These are phyloP conservation scores for Boulengeromyrus knoepffleri DNA, from an alignment of 2,113 vertebrate species.

Conservation along the genomic window DNA sequence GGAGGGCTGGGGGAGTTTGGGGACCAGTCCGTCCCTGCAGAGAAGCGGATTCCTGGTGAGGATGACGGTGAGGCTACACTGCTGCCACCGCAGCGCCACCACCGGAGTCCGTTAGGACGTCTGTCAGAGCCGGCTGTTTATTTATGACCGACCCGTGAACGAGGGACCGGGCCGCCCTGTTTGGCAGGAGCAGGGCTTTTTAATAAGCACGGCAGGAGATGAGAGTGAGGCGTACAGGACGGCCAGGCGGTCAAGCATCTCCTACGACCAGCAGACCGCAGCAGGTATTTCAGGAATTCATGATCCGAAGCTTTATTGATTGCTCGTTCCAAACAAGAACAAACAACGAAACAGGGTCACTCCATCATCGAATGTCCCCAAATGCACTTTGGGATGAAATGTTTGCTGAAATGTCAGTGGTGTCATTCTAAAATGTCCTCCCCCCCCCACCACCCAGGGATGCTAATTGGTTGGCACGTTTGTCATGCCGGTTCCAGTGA, in stretches of 20 bases:
- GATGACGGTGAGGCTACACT: neutral
- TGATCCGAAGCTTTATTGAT: slow-evolving; percentile 2
- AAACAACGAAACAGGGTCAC: neutral
- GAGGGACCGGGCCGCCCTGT: neutral
- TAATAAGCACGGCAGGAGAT: neutral
- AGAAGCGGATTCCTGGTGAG: neutral
- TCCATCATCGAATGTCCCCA: neutral
- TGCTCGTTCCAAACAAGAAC: neutral
- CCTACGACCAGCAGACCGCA: neutral
- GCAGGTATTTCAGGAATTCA: neutral
- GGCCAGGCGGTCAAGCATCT: neutral
- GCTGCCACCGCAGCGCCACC: neutral
- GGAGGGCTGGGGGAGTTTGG: neutral
- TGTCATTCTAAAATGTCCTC: neutral
- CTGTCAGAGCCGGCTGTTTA: neutral
- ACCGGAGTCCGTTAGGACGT: neutral
- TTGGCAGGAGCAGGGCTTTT: no score
- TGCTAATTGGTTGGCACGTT: slow-evolving; percentile 9
- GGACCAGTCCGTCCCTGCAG: neutral
- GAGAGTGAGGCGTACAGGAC: neutral
- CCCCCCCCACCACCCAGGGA: neutral
- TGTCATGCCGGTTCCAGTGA: neutral
- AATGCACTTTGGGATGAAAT: neutral
- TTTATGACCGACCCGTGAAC: neutral
- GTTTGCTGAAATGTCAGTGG: neutral